Base-by-base conservation (phyloP, 2,113 vertebrate species). In the Poecile atricapillus region DNA sequence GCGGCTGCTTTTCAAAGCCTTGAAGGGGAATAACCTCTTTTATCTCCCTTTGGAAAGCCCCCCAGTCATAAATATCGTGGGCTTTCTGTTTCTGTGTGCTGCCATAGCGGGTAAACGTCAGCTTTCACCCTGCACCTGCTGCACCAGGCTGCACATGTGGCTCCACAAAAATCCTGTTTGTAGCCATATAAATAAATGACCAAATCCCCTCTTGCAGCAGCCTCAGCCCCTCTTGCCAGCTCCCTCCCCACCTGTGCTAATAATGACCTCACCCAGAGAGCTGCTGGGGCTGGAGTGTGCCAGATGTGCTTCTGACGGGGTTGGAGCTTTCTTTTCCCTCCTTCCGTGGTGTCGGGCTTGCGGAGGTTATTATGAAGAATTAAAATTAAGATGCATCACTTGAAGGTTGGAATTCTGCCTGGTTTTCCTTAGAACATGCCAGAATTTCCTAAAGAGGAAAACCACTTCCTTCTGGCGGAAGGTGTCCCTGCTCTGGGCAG, bases 221-320 rank as follows among this genome's bases (percentile, higher is more conserved):
- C 76, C 83, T 67, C 56, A 65, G 83, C 71, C 58, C 71, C 71
- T 67, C 37, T 62, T 95, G 59, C 41, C 75, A 83, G 19, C 41
- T 93, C 64, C 49, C 83, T 94, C 28, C 44, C 78, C 95, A 93
- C 22, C 78, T 95, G 85, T 92, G 83, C 92, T 92, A 96, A 95
- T 88, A 94, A 80, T 92, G 77, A 83, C 83, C 47, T 96, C 83
- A 88, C 43, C 85, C 64, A 37, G 30, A 28, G 28, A 73, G 78
- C 63, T 63, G 63, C 82, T 85, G 59, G 25, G 37, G 50, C 28
- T 52, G 62, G 20, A 43, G 19, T 7, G 27, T 31, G 74, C 80
- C 94, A 92, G 79, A 86, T 95, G 86, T 55, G 71, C 47, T 69
- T 41, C 20, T 83, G 50, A 37, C 47, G 73, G 10, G 28, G 5